These are phyloP conservation scores for Dinomys branickii DNA, from an alignment of 2,113 vertebrate species.

Conservation along the genomic window DNA sequence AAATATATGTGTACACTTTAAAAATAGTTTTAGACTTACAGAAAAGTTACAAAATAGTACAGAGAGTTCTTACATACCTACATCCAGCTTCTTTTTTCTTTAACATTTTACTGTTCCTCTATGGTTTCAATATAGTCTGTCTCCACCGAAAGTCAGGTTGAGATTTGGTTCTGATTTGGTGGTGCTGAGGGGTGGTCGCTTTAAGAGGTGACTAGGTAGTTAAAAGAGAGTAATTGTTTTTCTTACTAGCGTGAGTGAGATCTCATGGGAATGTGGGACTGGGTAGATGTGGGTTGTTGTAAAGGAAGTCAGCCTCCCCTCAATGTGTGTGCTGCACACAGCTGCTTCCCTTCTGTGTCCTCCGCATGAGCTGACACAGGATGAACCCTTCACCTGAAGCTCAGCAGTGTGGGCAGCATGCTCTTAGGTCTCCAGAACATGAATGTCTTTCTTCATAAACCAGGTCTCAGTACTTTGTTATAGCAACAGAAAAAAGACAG, in stretches of 20 bases:
- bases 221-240: neutral
- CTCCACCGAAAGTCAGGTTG: neutral
- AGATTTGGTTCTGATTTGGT: neutral
- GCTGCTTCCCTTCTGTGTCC: neutral
- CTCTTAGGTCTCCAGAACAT: neutral
- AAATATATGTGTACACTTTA: too few species aligned
- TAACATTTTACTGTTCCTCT: neutral
- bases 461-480: neutral
- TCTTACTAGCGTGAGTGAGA: neutral
- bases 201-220: neutral
- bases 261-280: neutral
- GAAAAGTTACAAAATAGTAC: neutral
- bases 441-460: neutral
- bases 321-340: neutral
- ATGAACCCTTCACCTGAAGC: neutral
- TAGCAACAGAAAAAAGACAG: neutral
- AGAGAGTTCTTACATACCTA: neutral
- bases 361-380: neutral
- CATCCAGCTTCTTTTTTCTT: neutral
- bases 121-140: neutral
- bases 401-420: neutral
- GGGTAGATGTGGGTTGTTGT: neutral
- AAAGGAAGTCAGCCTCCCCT: neutral
- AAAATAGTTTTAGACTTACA: neutral
- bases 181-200: neutral